Conservation (phyloP, 2,113 vertebrate genomes). For the Chaenocephalus aceratus region DNA sequence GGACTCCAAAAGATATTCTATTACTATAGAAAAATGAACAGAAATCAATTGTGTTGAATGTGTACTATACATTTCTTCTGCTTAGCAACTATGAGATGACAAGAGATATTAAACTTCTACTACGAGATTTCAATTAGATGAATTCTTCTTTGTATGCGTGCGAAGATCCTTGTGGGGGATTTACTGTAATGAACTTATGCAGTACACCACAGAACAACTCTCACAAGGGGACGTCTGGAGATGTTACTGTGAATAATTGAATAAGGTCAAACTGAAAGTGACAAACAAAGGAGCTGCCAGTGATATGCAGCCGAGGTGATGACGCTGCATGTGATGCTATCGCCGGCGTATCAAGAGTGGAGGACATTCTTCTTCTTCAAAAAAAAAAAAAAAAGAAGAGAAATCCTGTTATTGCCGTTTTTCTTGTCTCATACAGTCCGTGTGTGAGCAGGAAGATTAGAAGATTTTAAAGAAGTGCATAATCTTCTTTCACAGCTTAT, state of each 20-base stretch:
- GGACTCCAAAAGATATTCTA: not conserved
- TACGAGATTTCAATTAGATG: slow-evolving; percentile 72
- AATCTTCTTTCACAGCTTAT: slow-evolving; percentile 89
- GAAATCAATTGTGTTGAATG: not conserved
- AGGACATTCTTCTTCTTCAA: slow-evolving; percentile 53
- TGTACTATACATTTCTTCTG: not conserved
- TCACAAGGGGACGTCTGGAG: slow-evolving; percentile 60
- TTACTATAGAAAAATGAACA: not conserved
- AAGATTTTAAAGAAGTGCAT: slow-evolving; percentile 85
- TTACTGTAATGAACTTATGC: slow-evolving; percentile 72
- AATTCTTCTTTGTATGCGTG: slow-evolving; percentile 67
- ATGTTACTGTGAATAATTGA: slow-evolving; percentile 77
- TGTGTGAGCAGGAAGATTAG: slow-evolving; percentile 83
- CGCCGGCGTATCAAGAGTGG: slow-evolving; percentile 40
- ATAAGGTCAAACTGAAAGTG: slow-evolving; percentile 72
- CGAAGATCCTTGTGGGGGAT: slow-evolving; percentile 68
- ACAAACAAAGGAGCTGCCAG: slow-evolving; percentile 65
- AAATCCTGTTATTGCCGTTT: slow-evolving; percentile 81
- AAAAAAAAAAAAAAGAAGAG: slow-evolving; percentile 34
- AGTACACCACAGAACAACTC: slow-evolving; percentile 60
- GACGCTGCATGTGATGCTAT: slow-evolving; percentile 50
- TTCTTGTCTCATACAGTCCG: slow-evolving; percentile 83
- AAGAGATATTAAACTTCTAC: slow-evolving; percentile 47
- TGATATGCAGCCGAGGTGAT: slow-evolving; percentile 54
- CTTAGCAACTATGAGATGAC: slow-evolving; percentile 30